These are phyloP conservation scores for Miltochrista miniata DNA, from an alignment of 2,888 invertebrate genomes.

Conservation along the genomic window DNA sequence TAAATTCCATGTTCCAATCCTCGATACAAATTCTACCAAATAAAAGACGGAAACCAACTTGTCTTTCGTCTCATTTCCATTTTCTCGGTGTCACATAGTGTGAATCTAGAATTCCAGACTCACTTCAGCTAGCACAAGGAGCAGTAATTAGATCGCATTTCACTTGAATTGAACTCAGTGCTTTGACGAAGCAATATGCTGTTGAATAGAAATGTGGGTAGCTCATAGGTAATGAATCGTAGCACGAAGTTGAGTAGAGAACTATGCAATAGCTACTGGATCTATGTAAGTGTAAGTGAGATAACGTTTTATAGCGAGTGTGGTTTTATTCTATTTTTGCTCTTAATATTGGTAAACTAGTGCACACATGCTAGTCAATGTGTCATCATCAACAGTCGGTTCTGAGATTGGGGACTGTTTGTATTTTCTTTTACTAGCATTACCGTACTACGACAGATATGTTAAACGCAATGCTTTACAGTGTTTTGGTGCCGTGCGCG, in stretches of 20 bases:
- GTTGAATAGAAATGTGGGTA: constrained; percentile 26
- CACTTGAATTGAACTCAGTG: constrained; percentile 44
- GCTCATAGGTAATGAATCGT: constrained; percentile 22
- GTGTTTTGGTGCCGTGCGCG: too few relatives aligned
- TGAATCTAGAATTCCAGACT: constrained; percentile 13
- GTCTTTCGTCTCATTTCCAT: background rate
- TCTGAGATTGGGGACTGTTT: too few relatives aligned
- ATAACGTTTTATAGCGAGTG: too few relatives aligned
- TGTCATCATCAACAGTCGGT: too few relatives aligned
- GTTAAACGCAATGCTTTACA: too few relatives aligned
- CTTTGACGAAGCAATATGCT: constrained; percentile 32
- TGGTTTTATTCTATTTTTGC: too few relatives aligned
- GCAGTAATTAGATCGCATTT: constrained; percentile 51
- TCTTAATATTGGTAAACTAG: too few relatives aligned
- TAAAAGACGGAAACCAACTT: background rate
- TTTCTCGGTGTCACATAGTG: constrained; percentile 7
- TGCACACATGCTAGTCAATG: too few relatives aligned
- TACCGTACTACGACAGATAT: too few relatives aligned
- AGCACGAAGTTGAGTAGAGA: constrained; percentile 9
- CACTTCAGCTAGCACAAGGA: constrained; percentile 35
- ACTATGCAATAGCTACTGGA: background rate
- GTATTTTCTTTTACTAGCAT: too few relatives aligned
- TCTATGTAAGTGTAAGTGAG: too few relatives aligned
- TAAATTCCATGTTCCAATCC: background rate
- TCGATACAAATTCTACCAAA: background rate